Evolutionary conservation across 2,797 vertebrate species (phyloP).

Genomic region (Crocodylus rhombifer): DNA sequence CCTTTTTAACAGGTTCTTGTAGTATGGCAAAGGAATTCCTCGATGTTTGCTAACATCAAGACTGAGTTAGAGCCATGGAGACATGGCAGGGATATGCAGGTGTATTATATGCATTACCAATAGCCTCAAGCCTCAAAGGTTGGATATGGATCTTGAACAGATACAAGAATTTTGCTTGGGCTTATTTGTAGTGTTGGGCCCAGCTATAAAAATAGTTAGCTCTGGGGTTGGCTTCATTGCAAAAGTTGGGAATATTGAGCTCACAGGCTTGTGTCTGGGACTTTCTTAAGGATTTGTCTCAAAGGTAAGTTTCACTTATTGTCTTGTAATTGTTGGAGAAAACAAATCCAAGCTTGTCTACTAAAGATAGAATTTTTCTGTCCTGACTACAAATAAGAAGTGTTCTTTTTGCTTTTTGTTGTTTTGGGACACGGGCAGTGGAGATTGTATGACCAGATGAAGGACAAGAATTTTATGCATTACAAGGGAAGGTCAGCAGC

Average conservation of each 20-base stretch:
- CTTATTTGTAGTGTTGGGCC: background rate
- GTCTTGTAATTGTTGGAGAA: background rate
- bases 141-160: background rate
- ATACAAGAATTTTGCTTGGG: background rate
- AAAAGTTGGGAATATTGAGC: background rate
- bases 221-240: background rate
- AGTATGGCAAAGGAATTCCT: background rate
- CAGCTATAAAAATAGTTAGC: background rate
- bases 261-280: background rate
- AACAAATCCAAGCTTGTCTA: background rate
- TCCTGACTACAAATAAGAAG: rapidly evolving
- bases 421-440: too few relatives aligned
- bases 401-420: too few relatives aligned
- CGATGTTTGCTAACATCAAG: background rate
- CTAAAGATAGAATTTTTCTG: background rate
- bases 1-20: background rate
- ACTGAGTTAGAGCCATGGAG: background rate
- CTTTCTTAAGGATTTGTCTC: background rate
- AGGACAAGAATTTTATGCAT: background rate
- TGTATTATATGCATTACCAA: background rate
- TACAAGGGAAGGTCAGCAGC: background rate
- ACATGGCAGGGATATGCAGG: background rate
- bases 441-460: background rate
- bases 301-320: background rate
- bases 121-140: background rate